Conservation (phyloP, 2,797 vertebrate genomes). For the Pogoniulus pusillus region DNA sequence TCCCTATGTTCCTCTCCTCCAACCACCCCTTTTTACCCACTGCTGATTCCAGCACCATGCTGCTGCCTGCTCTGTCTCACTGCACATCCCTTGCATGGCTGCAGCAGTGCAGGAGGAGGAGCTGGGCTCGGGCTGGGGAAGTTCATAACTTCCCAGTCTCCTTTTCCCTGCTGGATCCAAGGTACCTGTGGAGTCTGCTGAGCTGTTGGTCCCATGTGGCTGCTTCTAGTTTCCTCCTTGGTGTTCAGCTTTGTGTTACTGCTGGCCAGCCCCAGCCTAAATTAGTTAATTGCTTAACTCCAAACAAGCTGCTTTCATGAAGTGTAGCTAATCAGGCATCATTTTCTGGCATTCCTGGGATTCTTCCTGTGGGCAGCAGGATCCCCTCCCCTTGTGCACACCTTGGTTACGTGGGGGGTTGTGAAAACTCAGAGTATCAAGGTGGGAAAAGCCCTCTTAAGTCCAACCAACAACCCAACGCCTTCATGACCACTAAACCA, state of each 20-base stretch:
- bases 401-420: neutral
- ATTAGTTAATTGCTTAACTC: neutral
- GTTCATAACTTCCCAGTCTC: neutral
- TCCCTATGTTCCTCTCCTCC: neutral
- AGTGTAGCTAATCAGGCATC: neutral
- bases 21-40: neutral
- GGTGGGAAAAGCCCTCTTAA: no score
- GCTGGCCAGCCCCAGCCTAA: neutral
- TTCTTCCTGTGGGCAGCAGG: neutral
- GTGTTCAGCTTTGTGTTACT: neutral
- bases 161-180: neutral
- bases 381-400: neutral
- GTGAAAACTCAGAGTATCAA: no score
- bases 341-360: fast-evolving
- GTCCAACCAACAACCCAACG: no score
- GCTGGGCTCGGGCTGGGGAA: neutral
- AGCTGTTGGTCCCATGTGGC: fast-evolving
- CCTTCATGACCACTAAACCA: no score
- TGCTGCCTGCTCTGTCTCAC: neutral
- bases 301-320: neutral
- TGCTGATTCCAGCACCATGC: neutral
- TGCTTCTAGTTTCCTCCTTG: neutral
- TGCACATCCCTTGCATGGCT: neutral
- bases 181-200: fast-evolving
- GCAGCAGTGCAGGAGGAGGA: neutral